A percentile compares a stretch with the other conserved stretches of the same genome.
These are phyloP conservation scores for Tachina lurida DNA, from an alignment of 2,888 invertebrate species.

Conservation along the genomic window DNA sequence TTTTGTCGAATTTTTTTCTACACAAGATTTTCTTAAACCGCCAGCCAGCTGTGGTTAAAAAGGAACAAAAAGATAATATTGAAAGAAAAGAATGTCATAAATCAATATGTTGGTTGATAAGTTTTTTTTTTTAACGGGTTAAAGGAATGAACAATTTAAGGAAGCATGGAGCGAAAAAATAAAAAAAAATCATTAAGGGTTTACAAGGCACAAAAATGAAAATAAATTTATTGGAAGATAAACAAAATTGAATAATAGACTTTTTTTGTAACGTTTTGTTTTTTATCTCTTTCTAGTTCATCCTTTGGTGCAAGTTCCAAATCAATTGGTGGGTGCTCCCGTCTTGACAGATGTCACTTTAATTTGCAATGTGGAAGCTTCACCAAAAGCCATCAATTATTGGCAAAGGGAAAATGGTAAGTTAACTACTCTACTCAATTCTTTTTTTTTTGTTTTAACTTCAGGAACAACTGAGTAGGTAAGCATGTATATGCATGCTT, in stretches of 20 bases:
- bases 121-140: conserved; percentile 37
- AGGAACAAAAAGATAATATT: too few relatives aligned
- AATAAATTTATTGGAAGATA: conserved; percentile 63
- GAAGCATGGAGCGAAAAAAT: not conserved
- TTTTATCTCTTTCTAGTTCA: conserved; percentile 86
- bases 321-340: conserved; percentile 95
- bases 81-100: conserved; percentile 50
- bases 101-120: conserved; percentile 52
- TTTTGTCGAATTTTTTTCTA: not conserved
- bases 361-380: conserved; percentile 94
- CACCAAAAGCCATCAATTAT: conserved; percentile 96
- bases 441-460: conserved; percentile 47
- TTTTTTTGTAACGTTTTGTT: not conserved
- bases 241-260: conserved; percentile 62
- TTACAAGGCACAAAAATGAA: conserved; percentile 18
- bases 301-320: conserved; percentile 95
- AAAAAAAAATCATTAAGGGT: conserved; percentile 46
- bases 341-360: conserved; percentile 93
- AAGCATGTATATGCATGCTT: not conserved
- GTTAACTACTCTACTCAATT: conserved; percentile 75
- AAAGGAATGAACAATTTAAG: conserved; percentile 5
- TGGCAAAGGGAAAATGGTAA: conserved; percentile 95
- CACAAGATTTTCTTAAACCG: conserved; percentile 39
- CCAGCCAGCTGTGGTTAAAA: conserved; percentile 56
- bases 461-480: not conserved